A percentile compares a stretch with the other conserved stretches of the same genome.
Conservation (phyloP, 2,888 invertebrate species). For the Hololepta plana region DNA sequence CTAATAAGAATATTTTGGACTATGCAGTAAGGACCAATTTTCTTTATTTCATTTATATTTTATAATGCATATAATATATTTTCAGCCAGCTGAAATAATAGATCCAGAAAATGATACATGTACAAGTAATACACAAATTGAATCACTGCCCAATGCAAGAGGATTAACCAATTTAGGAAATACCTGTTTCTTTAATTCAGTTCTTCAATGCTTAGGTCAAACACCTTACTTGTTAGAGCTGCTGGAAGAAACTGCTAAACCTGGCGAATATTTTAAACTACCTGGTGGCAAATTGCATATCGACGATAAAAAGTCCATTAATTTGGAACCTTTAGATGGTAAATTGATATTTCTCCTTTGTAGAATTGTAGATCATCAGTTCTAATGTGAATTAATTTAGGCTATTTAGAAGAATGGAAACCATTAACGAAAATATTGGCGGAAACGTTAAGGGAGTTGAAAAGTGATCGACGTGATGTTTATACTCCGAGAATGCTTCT, state of each 20-base stretch:
- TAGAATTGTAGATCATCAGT: too few relatives aligned
- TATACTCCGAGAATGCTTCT: slow-evolving; percentile 47
- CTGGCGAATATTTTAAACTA: slow-evolving; percentile 50
- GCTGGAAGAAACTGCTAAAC: slow-evolving; percentile 46
- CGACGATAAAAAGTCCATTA: slow-evolving; percentile 21
- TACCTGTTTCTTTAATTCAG: slow-evolving; percentile 95
- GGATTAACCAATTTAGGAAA: slow-evolving; percentile 86
- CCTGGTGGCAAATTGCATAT: slow-evolving; percentile 52
- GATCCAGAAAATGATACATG: neutral
- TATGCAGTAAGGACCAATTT: neutral
- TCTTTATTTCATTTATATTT: neutral
- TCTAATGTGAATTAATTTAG: too few relatives aligned
- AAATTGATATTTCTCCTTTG: too few relatives aligned
- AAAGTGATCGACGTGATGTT: slow-evolving; percentile 42
- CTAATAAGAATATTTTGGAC: neutral
- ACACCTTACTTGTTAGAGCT: slow-evolving; percentile 57
- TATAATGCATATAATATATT: slow-evolving; percentile 1
- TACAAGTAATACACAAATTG: neutral
- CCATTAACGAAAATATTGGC: slow-evolving; percentile 46
- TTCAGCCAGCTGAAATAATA: neutral
- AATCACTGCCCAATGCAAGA: slow-evolving; percentile 35
- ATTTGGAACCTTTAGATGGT: slow-evolving; percentile 14
- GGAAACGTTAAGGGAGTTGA: slow-evolving; percentile 50
- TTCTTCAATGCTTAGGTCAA: slow-evolving; percentile 80
- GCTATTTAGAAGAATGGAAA: slow-evolving; percentile 50